A percentile compares a stretch with the other conserved stretches of the same genome.
phyloP scores from a whole-genome alignment of 53 echinoderm and acorn worm species.

The Arbacia lixula region DNA sequence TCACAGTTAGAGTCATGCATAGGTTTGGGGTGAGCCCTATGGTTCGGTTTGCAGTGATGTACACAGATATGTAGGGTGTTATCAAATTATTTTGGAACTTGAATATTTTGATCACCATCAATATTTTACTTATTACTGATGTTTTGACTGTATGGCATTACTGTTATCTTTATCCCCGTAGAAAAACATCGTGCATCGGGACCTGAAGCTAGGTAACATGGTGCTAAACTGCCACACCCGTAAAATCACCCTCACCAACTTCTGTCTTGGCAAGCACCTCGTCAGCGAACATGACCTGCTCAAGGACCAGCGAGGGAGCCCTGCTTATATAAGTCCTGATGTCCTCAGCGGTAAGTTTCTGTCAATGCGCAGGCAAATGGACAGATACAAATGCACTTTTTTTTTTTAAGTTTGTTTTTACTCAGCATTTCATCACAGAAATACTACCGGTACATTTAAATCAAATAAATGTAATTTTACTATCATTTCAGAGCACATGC shows the following conservation, averaged over 20 bases:
- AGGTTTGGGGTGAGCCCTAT: too few relatives aligned
- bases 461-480: too few relatives aligned
- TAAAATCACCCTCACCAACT: conserved; percentile 93
- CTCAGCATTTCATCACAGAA: too few relatives aligned
- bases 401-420: too few relatives aligned
- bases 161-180: conserved; percentile 2
- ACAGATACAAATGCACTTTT: too few relatives aligned
- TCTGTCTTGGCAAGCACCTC: conserved; percentile 97
- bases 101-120: not conserved
- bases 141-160: not conserved
- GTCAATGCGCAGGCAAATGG: too few relatives aligned
- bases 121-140: not conserved
- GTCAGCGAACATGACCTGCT: conserved; percentile 91
- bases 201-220: conserved; percentile 97
- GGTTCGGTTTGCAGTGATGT: too few relatives aligned
- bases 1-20: too few relatives aligned
- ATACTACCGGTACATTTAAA: too few relatives aligned
- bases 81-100: too few relatives aligned
- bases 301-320: conserved; percentile 98
- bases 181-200: conserved; percentile 98
- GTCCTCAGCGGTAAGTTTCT: conserved; percentile 89
- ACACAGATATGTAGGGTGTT: too few relatives aligned
- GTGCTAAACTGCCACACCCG: conserved; percentile 84
- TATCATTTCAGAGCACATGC: too few relatives aligned
- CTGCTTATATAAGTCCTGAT: conserved; percentile 99